Evolutionary conservation across 2,888 invertebrate genomes (phyloP).

Genomic region (Eupithecia centaureata): DNA sequence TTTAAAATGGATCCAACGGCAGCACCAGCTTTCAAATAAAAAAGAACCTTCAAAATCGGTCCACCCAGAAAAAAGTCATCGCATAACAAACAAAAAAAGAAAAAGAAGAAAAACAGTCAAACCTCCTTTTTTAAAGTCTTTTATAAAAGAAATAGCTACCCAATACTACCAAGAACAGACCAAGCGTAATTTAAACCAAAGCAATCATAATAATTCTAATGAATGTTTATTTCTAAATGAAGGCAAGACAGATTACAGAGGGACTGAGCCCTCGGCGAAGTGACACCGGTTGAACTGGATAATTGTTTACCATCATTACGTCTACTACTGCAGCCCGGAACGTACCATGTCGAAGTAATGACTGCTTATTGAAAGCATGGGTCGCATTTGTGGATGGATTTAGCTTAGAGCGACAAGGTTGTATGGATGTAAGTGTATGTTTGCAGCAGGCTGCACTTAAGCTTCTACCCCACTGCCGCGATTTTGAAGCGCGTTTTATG

Average conservation of each 20-base stretch:
- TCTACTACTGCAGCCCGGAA: slow-evolving; percentile 20
- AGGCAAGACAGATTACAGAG: slow-evolving; percentile 45
- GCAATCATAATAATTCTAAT: slow-evolving; percentile 1
- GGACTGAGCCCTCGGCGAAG: slow-evolving; percentile 54
- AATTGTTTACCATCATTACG: slow-evolving; percentile 65
- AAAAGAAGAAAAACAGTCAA: too few species aligned
- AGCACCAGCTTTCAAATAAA: too few species aligned
- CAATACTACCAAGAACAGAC: background rate
- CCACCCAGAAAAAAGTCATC: too few species aligned
- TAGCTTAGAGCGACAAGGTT: slow-evolving; percentile 1
- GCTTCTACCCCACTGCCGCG: too few species aligned
- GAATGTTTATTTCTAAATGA: slow-evolving; percentile 12
- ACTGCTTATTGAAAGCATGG: background rate
- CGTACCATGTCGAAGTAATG: slow-evolving; percentile 3
- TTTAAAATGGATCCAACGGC: too few species aligned
- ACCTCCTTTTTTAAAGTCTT: too few species aligned
- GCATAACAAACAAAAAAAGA: too few species aligned
- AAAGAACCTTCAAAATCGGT: too few species aligned
- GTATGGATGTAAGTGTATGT: background rate
- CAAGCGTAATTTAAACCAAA: background rate
- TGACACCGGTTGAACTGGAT: slow-evolving; percentile 63
- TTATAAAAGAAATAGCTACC: background rate
- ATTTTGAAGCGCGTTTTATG: too few species aligned
- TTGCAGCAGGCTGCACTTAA: slow-evolving; percentile 47
- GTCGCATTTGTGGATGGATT: background rate